These are phyloP conservation scores for Temnothorax unifasciatus DNA, from an alignment of 2,888 invertebrate genomes.

Conservation along the genomic window DNA sequence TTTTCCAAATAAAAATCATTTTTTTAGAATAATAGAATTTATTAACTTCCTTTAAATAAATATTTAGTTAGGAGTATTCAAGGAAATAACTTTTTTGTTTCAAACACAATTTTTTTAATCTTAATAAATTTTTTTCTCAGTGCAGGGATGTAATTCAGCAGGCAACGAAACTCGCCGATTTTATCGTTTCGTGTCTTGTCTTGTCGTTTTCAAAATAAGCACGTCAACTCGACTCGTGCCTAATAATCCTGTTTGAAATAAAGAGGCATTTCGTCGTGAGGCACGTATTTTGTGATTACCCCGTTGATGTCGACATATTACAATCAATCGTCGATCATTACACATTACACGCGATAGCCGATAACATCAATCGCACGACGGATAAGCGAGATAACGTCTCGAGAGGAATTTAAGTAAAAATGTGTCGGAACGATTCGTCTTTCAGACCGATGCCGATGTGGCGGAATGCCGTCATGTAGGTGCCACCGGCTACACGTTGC, in stretches of 20 bases:
- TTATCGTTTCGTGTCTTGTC: not conserved
- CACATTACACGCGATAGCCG: not conserved
- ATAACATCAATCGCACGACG: not conserved
- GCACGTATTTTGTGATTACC: not conserved
- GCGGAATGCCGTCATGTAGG: conserved; percentile 3
- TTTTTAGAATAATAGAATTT: too few relatives aligned
- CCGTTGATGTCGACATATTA: not conserved
- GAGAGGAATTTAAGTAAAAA: not conserved
- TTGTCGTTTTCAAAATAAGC: conserved; percentile 1
- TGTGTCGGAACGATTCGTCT: not conserved
- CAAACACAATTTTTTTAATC: too few relatives aligned
- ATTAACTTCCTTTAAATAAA: too few relatives aligned
- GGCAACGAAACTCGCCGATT: not conserved
- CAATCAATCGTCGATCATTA: conserved; percentile 11
- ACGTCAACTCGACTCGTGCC: not conserved
- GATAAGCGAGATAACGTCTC: not conserved
- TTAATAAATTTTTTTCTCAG: too few relatives aligned
- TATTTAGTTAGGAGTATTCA: too few relatives aligned
- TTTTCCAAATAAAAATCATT: too few relatives aligned
- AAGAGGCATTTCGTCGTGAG: not conserved
- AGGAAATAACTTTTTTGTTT: too few relatives aligned
- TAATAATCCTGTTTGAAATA: not conserved
- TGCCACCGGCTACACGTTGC: conserved; percentile 33
- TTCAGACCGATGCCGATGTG: too few relatives aligned
- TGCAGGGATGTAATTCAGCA: not conserved